Percentiles rank a stretch among this genome's conserved stretches.
These are phyloP conservation scores for Vicugna pacos DNA, from an alignment of 2,113 vertebrate species.

Conservation along the genomic window DNA sequence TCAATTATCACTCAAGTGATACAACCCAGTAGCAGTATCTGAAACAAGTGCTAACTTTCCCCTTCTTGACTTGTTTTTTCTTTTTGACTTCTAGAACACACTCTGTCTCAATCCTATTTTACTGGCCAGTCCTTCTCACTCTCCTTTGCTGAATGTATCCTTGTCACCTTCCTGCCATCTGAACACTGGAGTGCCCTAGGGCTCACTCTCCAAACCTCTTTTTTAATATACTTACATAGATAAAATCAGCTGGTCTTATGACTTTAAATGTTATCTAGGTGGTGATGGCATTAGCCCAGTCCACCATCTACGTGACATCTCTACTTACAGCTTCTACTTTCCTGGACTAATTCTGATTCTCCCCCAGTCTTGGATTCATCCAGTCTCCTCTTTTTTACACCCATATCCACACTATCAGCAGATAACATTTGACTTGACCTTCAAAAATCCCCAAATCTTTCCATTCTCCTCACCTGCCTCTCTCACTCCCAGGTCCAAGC, in stretches of 20 bases:
- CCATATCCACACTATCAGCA: neutral
- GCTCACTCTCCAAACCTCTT: neutral
- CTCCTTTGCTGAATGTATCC: neutral
- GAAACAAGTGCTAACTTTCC: neutral
- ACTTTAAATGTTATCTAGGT: neutral
- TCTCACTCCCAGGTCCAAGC: neutral
- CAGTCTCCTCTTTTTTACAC: neutral
- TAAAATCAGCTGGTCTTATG: neutral
- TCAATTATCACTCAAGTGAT: neutral
- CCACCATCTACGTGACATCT: neutral
- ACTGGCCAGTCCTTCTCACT: neutral
- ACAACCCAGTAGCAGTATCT: neutral
- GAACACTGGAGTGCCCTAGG: neutral
- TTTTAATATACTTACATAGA: neutral
- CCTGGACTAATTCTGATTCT: neutral
- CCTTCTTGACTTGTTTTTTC: neutral
- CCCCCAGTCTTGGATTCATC: neutral
- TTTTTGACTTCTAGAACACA: neutral
- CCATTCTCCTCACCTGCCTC: neutral
- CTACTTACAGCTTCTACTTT: neutral
- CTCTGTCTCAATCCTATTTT: neutral
- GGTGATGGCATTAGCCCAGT: neutral
- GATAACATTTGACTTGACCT: neutral
- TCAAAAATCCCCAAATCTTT: neutral
- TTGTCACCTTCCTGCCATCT: neutral